Evolutionary conservation across 2,888 invertebrate genomes (phyloP).

Genomic region (Leptothorax acervorum): DNA sequence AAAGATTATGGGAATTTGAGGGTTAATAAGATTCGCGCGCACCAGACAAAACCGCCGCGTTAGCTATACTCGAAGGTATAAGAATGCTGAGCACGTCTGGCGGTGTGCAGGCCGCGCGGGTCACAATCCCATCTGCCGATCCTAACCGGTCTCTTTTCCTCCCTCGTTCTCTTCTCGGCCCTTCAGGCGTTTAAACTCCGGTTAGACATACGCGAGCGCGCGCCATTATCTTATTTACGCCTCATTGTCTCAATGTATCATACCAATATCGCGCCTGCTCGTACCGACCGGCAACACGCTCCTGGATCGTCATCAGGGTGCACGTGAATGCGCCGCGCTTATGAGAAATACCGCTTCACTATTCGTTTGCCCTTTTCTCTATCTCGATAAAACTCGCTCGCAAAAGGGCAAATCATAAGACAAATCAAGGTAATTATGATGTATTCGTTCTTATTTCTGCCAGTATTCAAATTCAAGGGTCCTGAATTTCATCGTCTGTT

Average conservation of each 20-base stretch:
- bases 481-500: neutral
- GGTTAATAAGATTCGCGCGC: slow-evolving; percentile 59
- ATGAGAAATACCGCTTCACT: slow-evolving; percentile 4
- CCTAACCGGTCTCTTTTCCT: slow-evolving; percentile 74
- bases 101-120: slow-evolving; percentile 80
- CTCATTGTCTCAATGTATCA: slow-evolving; percentile 85
- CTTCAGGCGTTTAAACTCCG: slow-evolving; percentile 77
- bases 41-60: slow-evolving; percentile 43
- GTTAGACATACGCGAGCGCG: slow-evolving; percentile 78
- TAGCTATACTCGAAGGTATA: slow-evolving; percentile 62
- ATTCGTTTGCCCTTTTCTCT: neutral
- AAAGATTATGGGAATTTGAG: slow-evolving; percentile 5
- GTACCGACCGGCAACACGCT: slow-evolving; percentile 72
- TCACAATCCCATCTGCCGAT: slow-evolving; percentile 84
- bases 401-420: neutral
- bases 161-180: slow-evolving; percentile 64
- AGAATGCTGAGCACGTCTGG: slow-evolving; percentile 81
- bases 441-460: neutral
- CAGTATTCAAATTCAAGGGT: neutral
- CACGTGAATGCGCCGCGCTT: slow-evolving; percentile 53
- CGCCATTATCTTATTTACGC: slow-evolving; percentile 85
- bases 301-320: slow-evolving; percentile 45
- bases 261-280: slow-evolving; percentile 80
- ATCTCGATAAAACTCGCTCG: neutral
- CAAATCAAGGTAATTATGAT: neutral